Conservation (phyloP, 2,797 vertebrate genomes). For the Neosilurus hyrtlii region DNA sequence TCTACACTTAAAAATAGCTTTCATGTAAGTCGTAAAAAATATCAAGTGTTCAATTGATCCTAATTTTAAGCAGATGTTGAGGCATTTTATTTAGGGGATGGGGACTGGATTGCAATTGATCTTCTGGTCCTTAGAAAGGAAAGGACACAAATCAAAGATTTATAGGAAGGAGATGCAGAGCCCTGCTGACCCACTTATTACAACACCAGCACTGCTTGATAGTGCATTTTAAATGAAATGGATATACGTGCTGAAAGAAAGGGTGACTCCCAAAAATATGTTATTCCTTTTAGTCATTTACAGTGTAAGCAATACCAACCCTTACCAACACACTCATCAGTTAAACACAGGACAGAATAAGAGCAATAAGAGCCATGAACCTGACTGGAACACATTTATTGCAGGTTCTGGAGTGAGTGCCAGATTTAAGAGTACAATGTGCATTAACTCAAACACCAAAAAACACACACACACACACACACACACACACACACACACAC, state of each 20-base stretch:
- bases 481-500: not conserved
- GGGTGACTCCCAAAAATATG: constrained; percentile 35
- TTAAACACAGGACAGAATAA: constrained; percentile 35
- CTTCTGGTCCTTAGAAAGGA: not conserved
- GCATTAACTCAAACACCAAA: not conserved
- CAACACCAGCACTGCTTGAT: constrained; percentile 31
- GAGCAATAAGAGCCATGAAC: constrained; percentile 21
- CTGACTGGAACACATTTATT: constrained; percentile 25
- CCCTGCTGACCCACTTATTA: constrained; percentile 7
- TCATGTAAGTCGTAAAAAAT: not conserved
- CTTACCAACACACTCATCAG: constrained; percentile 49
- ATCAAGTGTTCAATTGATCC: not conserved
- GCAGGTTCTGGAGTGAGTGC: not conserved
- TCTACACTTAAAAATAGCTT: not conserved
- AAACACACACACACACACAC: not conserved
- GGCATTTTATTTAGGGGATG: not conserved
- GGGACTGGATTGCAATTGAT: constrained; percentile 12
- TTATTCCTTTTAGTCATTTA: constrained; percentile 56
- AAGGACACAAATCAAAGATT: constrained; percentile 30
- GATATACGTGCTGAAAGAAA: constrained; percentile 32
- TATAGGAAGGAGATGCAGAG: constrained; percentile 26
- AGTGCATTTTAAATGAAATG: constrained; percentile 26
- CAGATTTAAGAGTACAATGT: not conserved
- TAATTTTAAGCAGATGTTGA: constrained; percentile 39
- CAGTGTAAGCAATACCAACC: constrained; percentile 39